Evolutionary conservation across 2,113 vertebrate genomes (phyloP), one percentile per base, ranked within the genome.

Genomic region (Strigops habroptila): DNA sequence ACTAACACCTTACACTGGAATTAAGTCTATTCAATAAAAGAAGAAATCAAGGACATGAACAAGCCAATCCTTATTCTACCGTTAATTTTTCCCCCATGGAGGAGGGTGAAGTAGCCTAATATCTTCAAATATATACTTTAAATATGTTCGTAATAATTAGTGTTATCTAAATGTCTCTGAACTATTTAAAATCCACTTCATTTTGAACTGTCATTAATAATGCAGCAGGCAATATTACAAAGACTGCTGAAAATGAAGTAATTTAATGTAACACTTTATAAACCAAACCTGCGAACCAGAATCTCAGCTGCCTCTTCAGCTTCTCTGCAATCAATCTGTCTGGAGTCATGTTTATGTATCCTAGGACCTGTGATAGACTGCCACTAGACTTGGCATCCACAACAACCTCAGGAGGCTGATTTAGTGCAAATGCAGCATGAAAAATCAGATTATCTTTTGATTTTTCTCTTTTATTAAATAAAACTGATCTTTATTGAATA

Each of bases 381-480:
- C 88, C 92, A 91, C 83, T 6, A 93, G 49, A 90, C 49, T 67
- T 88, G 57, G 89, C 86, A 95, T 87, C 73, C 76, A 78, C 76
- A 85, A 39, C 82, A 8, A 86, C 53, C 30, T 88, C 85, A 82
- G 81, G 51, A 96, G 75, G 75, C 12, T 92, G 86, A 87, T 76
- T 77, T 79, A 90, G 90, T 71, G 75, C 2, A 76, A 96, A 91
- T 71, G 74, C 89, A 83, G 91, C 86, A 94, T 74, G 92, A 91
- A 95, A 88, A 96, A 96, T 95, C 90, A 82, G 52, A 92, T 97
- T 96, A 95, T 82, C 73, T 94, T 96, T 91, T 91, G 80, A 96
- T 93, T 96, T 96, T 64, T 92, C 69, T 91, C 93, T 87, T 95
- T 97, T 96, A 97, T 97, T 97, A 88, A 95, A 97, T 97, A 95